These are phyloP conservation scores for Nyctalus aviator DNA, from an alignment of 2,797 vertebrate species.

Conservation along the genomic window DNA sequence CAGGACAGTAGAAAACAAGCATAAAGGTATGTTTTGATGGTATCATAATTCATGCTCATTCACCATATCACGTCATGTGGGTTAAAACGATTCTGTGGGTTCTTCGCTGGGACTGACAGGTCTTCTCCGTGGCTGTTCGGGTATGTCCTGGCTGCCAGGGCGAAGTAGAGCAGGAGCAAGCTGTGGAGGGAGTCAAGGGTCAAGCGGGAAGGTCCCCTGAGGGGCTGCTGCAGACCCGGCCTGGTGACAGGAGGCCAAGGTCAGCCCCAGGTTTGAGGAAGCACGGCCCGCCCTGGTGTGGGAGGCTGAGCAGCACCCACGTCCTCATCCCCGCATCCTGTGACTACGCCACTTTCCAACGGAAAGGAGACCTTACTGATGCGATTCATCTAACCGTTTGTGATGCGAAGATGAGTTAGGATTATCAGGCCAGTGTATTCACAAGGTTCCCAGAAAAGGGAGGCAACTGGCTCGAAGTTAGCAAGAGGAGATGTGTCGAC, in stretches of 20 bases:
- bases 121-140: neutral
- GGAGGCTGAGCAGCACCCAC: accelerated
- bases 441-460: neutral
- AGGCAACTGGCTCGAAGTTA: neutral
- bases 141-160: neutral
- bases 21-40: neutral
- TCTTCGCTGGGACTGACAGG: neutral
- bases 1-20: neutral
- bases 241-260: neutral
- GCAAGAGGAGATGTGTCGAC: neutral
- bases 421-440: neutral
- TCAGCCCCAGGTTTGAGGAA: neutral
- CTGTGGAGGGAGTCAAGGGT: accelerated
- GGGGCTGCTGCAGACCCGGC: neutral
- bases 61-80: neutral
- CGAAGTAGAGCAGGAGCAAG: neutral
- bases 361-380: neutral
- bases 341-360: neutral
- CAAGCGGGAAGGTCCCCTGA: neutral
- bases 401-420: neutral
- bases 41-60: neutral
- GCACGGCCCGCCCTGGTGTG: accelerated
- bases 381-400: neutral
- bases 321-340: neutral
- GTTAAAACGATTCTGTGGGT: neutral